Conservation (phyloP, 1,140 invertebrate species). For the Calephelis virginiensis region DNA sequence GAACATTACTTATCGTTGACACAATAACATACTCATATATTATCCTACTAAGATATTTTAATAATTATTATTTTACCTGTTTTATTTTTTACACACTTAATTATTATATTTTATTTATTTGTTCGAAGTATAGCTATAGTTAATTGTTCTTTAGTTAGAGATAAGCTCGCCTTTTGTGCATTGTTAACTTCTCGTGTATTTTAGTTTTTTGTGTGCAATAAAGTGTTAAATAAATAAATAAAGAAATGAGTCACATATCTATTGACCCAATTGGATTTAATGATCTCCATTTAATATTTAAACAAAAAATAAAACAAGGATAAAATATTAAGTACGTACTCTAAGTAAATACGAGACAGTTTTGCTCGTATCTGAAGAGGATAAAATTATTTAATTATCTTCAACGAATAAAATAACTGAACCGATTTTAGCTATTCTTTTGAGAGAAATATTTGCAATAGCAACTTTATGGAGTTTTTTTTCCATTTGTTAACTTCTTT, state of each 20-base stretch:
- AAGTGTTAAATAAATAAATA: background rate
- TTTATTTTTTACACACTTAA: too few species aligned
- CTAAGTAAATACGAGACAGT: slow-evolving; percentile 10
- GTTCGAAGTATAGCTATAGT: too few species aligned
- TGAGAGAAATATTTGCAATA: slow-evolving; percentile 52
- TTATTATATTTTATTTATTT: too few species aligned
- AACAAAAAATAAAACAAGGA: background rate
- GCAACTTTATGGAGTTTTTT: slow-evolving; percentile 44
- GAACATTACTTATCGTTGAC: too few species aligned
- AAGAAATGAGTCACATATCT: background rate
- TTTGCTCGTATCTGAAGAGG: slow-evolving; percentile 18
- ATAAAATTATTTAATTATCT: slow-evolving; percentile 22
- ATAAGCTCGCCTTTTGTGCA: too few species aligned
- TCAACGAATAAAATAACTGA: slow-evolving; percentile 33
- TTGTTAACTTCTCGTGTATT: too few species aligned
- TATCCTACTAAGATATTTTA: too few species aligned
- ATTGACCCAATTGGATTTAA: background rate
- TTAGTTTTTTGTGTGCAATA: too few species aligned
- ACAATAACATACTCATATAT: too few species aligned
- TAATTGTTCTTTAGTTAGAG: too few species aligned
- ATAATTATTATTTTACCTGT: too few species aligned
- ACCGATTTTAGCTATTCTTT: slow-evolving; percentile 50
- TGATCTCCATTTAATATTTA: background rate
- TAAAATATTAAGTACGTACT: slow-evolving; percentile 33
- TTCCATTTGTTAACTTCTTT: slow-evolving; percentile 36